These are phyloP conservation scores for Ariopsis seemanni DNA, from an alignment of 2,113 vertebrate genomes.

Conservation along the genomic window DNA sequence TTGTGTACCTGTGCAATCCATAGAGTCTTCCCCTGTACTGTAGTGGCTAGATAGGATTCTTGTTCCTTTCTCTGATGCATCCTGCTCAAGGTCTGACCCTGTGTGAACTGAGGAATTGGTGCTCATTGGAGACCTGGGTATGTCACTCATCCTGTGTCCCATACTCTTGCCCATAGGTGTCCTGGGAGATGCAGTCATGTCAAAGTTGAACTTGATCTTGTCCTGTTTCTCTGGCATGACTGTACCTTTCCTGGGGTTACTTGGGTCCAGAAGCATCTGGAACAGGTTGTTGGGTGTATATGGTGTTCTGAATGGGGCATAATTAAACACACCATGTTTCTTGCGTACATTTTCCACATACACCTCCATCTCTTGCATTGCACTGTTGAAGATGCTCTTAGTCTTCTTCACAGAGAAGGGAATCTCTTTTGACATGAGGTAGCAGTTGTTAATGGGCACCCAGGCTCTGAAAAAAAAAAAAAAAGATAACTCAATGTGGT, in stretches of 20 bases:
- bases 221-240: constrained; percentile 91
- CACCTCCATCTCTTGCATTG: constrained; percentile 99
- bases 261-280: constrained; percentile 93
- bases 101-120: constrained; percentile 97
- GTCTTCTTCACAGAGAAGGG: constrained; percentile 99
- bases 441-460: constrained; percentile 99
- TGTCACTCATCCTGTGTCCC: constrained; percentile 69
- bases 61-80: constrained; percentile 83
- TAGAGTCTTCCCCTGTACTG: constrained; percentile 89
- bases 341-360: constrained; percentile 96
- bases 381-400: constrained; percentile 99
- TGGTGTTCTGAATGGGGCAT: constrained; percentile 92
- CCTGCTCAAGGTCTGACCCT: constrained; percentile 93
- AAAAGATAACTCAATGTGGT: not conserved
- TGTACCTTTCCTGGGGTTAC: constrained; percentile 84
- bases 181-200: constrained; percentile 90
- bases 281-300: constrained; percentile 96
- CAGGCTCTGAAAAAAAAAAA: constrained; percentile 81
- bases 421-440: constrained; percentile 99
- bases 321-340: constrained; percentile 96
- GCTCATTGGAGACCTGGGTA: constrained; percentile 93
- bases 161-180: constrained; percentile 84
- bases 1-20: constrained; percentile 85
- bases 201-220: constrained; percentile 94
- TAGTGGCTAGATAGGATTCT: constrained; percentile 78